Base-by-base conservation (phyloP, 2,888 invertebrate species). In the Cenopis cana region DNA sequence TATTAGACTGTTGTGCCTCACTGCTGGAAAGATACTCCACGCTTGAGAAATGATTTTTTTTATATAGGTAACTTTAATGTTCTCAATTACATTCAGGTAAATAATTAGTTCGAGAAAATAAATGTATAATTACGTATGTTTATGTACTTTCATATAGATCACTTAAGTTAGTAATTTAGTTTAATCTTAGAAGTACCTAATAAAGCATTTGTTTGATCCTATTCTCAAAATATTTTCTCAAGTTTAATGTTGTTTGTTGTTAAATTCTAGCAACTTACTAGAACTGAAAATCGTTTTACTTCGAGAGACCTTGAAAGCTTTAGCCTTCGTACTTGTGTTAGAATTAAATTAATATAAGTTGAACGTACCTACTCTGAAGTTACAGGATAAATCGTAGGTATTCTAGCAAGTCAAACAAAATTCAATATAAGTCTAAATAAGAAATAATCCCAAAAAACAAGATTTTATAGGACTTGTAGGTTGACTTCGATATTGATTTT, bases 201-300 rank as follows among this genome's bases (percentile, higher is more conserved):
- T 62, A 1, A 20, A 78, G 74, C 66, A 72, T 70, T 73, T 73
- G 75, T 75, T 77, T 76, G 76, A 75, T 72, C 59, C 68, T 73
- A 50, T 52, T 61, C 72, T 74, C 49, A 61, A 70, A 62, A 64
- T 52, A 67, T 68, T 72, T 72, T 69, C 33, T 61, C 20, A 49
- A 55, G 20, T 46, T 54, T 61, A 55, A 54, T 38, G 50, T 64
- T 10, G 9, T 50, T 50, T 36, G 56, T 64, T 49, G 24, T 64
- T 56, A 24, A 57, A 3, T 29, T 56, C 14, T 49, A 38, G 18
- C 50, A 55, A 52, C 50, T 24, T 12, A 20, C 29, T 61, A 54
- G 2, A 46, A 54, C 54, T 55, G 68, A 61, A 68, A 68, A 68
- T 61, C 68, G 54, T 54, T 68, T 64, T 50, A 50, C 11, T 69